These are phyloP conservation scores for Syritta pipiens DNA, from an alignment of 2,888 invertebrate genomes.

Conservation along the genomic window DNA sequence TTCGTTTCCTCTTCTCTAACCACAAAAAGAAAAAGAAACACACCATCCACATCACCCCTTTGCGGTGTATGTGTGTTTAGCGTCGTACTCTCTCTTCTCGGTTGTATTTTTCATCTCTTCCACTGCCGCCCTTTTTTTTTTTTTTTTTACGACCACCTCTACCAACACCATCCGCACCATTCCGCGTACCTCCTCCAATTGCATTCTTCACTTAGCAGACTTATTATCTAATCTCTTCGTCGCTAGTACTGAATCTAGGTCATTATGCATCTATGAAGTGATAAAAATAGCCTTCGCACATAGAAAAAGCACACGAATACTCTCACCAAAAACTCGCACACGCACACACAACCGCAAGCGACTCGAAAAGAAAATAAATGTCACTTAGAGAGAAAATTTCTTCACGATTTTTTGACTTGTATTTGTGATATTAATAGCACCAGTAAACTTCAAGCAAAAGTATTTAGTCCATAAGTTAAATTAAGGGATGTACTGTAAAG, in stretches of 20 bases:
- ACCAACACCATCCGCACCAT: neutral
- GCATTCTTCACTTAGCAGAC: conserved; percentile 67
- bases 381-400: conserved; percentile 45
- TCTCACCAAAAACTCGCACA: conserved; percentile 9
- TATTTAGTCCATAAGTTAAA: conserved; percentile 63
- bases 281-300: conserved; percentile 64
- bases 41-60: conserved; percentile 12
- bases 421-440: conserved; percentile 57
- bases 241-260: conserved; percentile 66
- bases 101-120: conserved; percentile 49
- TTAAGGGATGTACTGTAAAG: conserved; percentile 21
- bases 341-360: neutral
- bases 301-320: conserved; percentile 22
- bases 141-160: neutral
- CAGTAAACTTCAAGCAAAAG: conserved; percentile 61
- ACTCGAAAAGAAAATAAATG: conserved; percentile 36
- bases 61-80: too few species aligned
- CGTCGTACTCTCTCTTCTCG: too few species aligned
- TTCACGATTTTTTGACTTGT: conserved; percentile 29
- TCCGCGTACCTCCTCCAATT: conserved; percentile 51
- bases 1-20: too few species aligned
- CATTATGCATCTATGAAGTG: conserved; percentile 69
- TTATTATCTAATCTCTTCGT: conserved; percentile 68
- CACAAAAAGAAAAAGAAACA: too few species aligned
- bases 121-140: conserved; percentile 40